Evolutionary conservation across 2,113 vertebrate genomes (phyloP), one percentile per base, ranked within the genome.

Genomic region (Oplegnathus fasciatus): DNA sequence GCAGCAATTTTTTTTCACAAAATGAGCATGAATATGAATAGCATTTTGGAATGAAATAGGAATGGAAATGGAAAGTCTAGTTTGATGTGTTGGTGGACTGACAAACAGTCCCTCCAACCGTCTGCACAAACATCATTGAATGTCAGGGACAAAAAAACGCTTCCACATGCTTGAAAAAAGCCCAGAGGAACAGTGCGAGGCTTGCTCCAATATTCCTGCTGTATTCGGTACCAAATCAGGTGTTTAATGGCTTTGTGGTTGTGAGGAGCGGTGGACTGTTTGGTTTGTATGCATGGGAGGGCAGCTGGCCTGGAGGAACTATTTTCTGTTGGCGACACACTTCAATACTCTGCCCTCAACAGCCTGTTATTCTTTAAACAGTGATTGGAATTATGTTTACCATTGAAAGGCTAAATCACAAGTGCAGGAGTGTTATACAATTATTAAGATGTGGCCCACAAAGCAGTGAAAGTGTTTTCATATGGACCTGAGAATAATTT

Each of bases 41-140:
- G 40, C 24, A 22, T 32, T 40, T 70, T 40, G 62, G 42, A 58
- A 58, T 42, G 50, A 46, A 78, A 83, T 46, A 44, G 68, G 61
- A 83, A 82, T 30, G 57, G 67, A 85, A 85, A 88, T 85, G 37
- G 62, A 77, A 90, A 84, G 65, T 78, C 67, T 62, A 40, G 30
- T 80, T 80, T 72, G 75, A 75, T 34, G 74, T 82, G 85, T 42
- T 37, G 20, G 30, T 30, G 2, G 50, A 76, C 71, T 82, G 73
- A 76, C 75, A 83, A 80, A 67, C 55, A 54, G 70, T 15, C 9
- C 73, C 72, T 75, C 46, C 24, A 24, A 24, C 42, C 42, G 32
- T 42, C n/a, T 37, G 52, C 60, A 80, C 52, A 72, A 37, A 58
- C 48, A 66, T 78, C 86, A 58, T 30, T 76, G 87, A 85, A 75